A percentile compares a stretch with the other conserved stretches of the same genome.
phyloP scores from a whole-genome alignment of 2,888 invertebrate genomes.

The Molorchus minor region DNA sequence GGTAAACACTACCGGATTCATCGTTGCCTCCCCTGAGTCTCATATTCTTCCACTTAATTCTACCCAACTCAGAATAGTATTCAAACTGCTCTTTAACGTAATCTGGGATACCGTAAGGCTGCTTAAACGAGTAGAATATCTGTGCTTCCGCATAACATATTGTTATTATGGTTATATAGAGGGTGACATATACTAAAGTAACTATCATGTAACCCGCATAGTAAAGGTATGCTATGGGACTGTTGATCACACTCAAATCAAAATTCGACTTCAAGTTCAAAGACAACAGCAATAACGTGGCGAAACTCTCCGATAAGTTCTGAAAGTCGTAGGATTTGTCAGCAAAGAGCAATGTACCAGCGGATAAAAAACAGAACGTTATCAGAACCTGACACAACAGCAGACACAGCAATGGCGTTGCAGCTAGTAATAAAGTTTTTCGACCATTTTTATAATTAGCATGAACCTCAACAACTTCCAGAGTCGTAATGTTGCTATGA shows the following conservation, averaged over 20 bases:
- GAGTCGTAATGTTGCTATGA: conserved; percentile 50
- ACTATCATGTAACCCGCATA: conserved; percentile 40
- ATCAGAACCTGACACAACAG: conserved; percentile 41
- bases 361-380: conserved; percentile 33
- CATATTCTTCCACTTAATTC: conserved; percentile 30
- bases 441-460: conserved; percentile 48
- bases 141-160: conserved; percentile 45
- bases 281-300: conserved; percentile 40
- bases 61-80: conserved; percentile 40
- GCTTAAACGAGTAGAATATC: conserved; percentile 39
- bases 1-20: conserved; percentile 25
- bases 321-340: conserved; percentile 36
- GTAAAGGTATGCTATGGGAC: conserved; percentile 35
- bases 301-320: conserved; percentile 31
- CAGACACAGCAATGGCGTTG: conserved; percentile 40
- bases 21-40: conserved; percentile 38
- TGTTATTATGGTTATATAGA: conserved; percentile 46
- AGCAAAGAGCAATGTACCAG: conserved; percentile 31
- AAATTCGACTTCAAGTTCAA: conserved; percentile 38
- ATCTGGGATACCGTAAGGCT: conserved; percentile 39
- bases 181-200: conserved; percentile 39
- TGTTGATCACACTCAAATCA: conserved; percentile 30
- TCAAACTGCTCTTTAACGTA: conserved; percentile 41
- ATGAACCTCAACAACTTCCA: conserved; percentile 53
- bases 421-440: conserved; percentile 46